phyloP scores from a whole-genome alignment of 2,113 vertebrate genomes.

The Phalacrocorax aristotelis region DNA sequence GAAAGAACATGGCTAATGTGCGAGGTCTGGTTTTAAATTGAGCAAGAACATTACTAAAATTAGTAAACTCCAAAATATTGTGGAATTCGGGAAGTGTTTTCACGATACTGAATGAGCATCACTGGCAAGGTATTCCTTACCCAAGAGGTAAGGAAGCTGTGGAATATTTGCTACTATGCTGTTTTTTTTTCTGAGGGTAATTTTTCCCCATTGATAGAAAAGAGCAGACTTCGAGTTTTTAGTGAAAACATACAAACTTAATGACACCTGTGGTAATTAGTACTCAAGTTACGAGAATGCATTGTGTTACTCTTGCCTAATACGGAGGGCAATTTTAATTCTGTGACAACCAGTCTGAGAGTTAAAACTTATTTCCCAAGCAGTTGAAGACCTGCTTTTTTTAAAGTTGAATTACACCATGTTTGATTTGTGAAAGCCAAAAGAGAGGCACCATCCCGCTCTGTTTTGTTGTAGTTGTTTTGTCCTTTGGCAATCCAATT shows the following conservation, averaged over 20 bases:
- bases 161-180: background rate
- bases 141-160: background rate
- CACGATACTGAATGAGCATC: background rate
- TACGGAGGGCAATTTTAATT: background rate
- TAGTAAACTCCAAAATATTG: background rate
- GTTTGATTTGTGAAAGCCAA: background rate
- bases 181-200: background rate
- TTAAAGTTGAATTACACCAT: background rate
- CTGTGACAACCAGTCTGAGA: background rate
- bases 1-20: background rate
- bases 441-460: background rate
- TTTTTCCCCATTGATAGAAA: background rate
- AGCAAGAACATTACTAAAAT: background rate
- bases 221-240: background rate
- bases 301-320: background rate
- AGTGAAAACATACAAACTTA: background rate
- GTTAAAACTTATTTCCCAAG: background rate
- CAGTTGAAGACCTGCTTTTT: background rate
- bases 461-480: background rate
- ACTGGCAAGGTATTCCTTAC: accelerated
- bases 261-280: background rate
- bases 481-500: background rate
- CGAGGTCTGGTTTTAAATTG: background rate
- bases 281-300: background rate
- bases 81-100: background rate